Percentiles rank a stretch among this genome's conserved stretches.
phyloP scores from a whole-genome alignment of 2,888 invertebrate genomes.

The Hypselothyrea guttata region DNA sequence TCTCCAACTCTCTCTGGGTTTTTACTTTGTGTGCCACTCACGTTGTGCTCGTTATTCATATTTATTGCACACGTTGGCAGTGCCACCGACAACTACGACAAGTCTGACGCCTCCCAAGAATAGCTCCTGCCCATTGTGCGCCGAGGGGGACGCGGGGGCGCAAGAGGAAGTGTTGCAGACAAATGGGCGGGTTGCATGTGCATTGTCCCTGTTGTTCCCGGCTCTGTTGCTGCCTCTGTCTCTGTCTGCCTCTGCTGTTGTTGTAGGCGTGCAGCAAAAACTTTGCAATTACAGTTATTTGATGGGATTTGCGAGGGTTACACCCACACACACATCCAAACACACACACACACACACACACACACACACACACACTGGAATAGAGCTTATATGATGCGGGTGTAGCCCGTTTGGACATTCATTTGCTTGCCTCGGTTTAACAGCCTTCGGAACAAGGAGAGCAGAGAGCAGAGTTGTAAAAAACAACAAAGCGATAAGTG shows the following conservation, averaged over 20 bases:
- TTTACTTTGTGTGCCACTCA: slow-evolving; percentile 77
- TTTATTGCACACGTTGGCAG: slow-evolving; percentile 74
- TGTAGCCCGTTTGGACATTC: slow-evolving; percentile 66
- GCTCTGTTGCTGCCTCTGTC: slow-evolving; percentile 18
- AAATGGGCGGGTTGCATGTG: slow-evolving; percentile 67
- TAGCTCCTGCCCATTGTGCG: slow-evolving; percentile 18
- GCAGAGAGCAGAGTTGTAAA: slow-evolving; percentile 9
- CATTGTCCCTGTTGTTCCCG: slow-evolving; percentile 54
- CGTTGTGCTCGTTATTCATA: slow-evolving; percentile 78
- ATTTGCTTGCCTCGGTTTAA: slow-evolving; percentile 58
- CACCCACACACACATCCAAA: slow-evolving; percentile 32
- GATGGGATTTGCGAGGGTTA: slow-evolving; percentile 68
- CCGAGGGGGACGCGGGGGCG: slow-evolving; percentile 31
- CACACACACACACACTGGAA: neutral
- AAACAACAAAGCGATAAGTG: slow-evolving; percentile 38
- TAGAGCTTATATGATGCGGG: slow-evolving; percentile 21
- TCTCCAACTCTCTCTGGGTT: too few species aligned
- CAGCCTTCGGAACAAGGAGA: slow-evolving; percentile 53
- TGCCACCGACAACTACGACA: slow-evolving; percentile 36
- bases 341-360: slow-evolving; percentile 33
- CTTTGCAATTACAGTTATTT: slow-evolving; percentile 78
- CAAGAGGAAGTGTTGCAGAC: slow-evolving; percentile 44
- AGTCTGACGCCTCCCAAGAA: slow-evolving; percentile 22
- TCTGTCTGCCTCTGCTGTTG: too few species aligned
- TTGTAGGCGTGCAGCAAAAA: slow-evolving; percentile 68